Evolutionary conservation across 2,113 vertebrate genomes (phyloP).

Genomic region (Aptenodytes patagonicus): DNA sequence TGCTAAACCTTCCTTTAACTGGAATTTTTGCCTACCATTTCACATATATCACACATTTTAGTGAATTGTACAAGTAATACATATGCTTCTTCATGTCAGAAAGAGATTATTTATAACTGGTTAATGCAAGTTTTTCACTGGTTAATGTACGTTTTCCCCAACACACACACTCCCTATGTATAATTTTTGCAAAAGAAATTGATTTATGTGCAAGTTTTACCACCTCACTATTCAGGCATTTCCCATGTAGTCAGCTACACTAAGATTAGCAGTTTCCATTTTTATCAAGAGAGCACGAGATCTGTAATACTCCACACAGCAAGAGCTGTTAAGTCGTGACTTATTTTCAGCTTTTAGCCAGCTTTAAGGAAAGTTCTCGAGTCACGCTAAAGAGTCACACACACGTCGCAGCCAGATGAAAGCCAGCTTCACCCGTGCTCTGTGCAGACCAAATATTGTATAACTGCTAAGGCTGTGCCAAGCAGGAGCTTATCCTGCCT

Average conservation of each 20-base stretch:
- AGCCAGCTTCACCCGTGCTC: background rate
- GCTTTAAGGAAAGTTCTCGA: background rate
- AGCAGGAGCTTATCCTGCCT: background rate
- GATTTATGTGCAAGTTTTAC: fast-evolving
- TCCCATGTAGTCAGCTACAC: background rate
- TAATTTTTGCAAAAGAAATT: background rate
- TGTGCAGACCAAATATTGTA: background rate
- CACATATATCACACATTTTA: background rate
- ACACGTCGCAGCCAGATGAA: background rate
- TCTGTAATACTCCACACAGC: background rate
- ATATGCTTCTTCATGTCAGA: fast-evolving
- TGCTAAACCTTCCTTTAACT: background rate
- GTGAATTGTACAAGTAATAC: background rate
- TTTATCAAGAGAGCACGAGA: fast-evolving
- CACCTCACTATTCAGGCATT: background rate
- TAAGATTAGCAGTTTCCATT: background rate
- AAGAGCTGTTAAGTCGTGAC: background rate
- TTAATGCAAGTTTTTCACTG: background rate
- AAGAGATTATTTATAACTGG: background rate
- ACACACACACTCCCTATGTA: too few species aligned
- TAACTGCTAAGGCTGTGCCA: background rate
- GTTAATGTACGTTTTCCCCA: background rate
- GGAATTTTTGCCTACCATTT: background rate
- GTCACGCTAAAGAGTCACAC: background rate
- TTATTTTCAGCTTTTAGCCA: background rate